Evolutionary conservation across 2,888 invertebrate genomes (phyloP), one percentile per base, ranked within the genome.

Genomic region (Meteorus colon): DNA sequence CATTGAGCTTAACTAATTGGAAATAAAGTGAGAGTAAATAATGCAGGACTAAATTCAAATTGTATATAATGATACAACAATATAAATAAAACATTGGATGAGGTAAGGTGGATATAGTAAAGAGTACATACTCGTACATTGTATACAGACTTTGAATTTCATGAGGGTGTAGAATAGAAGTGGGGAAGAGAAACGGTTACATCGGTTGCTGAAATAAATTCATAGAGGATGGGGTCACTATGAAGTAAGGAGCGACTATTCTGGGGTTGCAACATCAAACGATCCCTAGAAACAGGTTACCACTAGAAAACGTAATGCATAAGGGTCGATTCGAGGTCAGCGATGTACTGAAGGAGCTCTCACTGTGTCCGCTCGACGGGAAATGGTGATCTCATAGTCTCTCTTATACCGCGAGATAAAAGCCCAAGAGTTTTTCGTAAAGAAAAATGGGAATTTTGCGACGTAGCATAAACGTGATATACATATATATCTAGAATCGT

Each of bases 21-120:
- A 4, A 48, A 24, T 34, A 19, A 70, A 70, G n/a, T 37, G 8
- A 65, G 67, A 29, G 75, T 78, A 73, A 80, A 78, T 77, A 74
- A 73, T 72, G 78, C 71, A 74, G 79, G 78, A 79, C 72, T 76
- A 71, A 81, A 77, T 41, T 12, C 81, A 80, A 29, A 69, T 62
- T 14, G 29, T 12, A 27, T 81, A 83, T 82, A 83, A 85, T 83
- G 81, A 81, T 83, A 85, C 84, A 85, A 86, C 85, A 82, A 84
- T 85, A 87, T 87, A 86, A 87, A 88, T 87, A 87, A 88, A 86
- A 86, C 85, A 88, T 88, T 81, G 83, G 83, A 85, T 19, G 45
- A 68, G 51, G 62, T 16, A 51, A 31, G 37, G 65, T 73, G 66
- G 1, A 63, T 73, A 19, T 60, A 29, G 62, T 41, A 27, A 71